Conservation (phyloP, 2,113 vertebrate genomes). For the Pseudorasbora parva region DNA sequence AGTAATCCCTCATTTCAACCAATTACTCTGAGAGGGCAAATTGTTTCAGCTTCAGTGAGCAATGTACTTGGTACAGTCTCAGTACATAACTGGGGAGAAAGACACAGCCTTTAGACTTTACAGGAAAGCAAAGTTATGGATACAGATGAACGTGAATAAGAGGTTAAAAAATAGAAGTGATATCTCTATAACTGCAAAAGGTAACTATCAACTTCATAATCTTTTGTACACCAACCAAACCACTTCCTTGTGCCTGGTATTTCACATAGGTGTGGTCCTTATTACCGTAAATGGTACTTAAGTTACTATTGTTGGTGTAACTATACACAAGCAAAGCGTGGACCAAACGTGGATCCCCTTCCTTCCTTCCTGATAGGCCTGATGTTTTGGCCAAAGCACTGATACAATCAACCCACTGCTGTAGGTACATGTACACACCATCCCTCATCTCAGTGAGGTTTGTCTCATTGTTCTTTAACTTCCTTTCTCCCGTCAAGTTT, state of each 20-base stretch:
- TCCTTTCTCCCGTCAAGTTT: slow-evolving; percentile 45
- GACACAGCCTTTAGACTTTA: neutral
- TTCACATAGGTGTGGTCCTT: neutral
- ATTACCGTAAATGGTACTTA: neutral
- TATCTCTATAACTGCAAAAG: neutral
- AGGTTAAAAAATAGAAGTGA: neutral
- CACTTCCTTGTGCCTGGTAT: neutral
- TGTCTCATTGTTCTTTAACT: slow-evolving; percentile 56
- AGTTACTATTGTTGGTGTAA: slow-evolving; percentile 28
- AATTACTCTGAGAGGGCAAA: slow-evolving; percentile 67
- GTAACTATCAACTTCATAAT: neutral
- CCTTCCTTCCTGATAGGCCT: slow-evolving; percentile 49
- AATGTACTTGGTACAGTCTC: slow-evolving; percentile 19
- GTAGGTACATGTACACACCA: slow-evolving; percentile 16
- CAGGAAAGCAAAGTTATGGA: neutral
- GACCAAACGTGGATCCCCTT: neutral
- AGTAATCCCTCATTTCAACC: slow-evolving; percentile 70
- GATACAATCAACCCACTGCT: slow-evolving; percentile 39
- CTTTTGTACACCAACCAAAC: neutral
- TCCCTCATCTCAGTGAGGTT: neutral
- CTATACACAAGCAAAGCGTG: neutral
- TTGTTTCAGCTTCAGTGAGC: slow-evolving; percentile 55
- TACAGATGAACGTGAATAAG: neutral
- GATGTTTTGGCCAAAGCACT: slow-evolving; percentile 8
- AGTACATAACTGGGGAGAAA: slow-evolving; percentile 44